Evolutionary conservation across 1,140 invertebrate genomes (phyloP).

Genomic region (Drosophila sp.): DNA sequence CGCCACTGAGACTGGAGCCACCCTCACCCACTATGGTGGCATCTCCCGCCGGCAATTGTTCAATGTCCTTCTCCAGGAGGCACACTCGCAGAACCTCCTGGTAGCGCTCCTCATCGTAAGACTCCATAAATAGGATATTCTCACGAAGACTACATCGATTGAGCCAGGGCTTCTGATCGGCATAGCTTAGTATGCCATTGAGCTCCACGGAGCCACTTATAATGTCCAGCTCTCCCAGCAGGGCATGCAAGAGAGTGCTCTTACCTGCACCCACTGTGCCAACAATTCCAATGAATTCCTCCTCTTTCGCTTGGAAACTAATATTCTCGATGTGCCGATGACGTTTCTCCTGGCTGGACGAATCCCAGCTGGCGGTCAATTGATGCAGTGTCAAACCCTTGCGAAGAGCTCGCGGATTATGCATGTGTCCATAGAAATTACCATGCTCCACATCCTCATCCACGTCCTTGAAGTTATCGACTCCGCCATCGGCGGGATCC

Average conservation of each 20-base stretch:
- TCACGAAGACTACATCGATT: conserved; percentile 86
- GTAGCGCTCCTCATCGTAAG: conserved; percentile 86
- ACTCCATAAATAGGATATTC: conserved; percentile 92
- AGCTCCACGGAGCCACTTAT: conserved; percentile 86
- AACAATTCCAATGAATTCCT: conserved; percentile 87
- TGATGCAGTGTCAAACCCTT: conserved; percentile 78
- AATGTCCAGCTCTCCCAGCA: conserved; percentile 89
- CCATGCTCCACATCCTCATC: conserved; percentile 60
- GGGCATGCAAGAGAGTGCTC: conserved; percentile 87
- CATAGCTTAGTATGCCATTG: conserved; percentile 90
- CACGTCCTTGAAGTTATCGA: conserved; percentile 59
- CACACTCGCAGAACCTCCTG: conserved; percentile 86
- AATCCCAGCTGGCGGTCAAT: conserved; percentile 83
- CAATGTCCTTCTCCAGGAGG: conserved; percentile 86
- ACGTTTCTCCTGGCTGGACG: conserved; percentile 53
- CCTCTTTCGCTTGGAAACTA: conserved; percentile 82
- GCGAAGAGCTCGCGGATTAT: conserved; percentile 84
- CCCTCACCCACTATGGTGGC: conserved; percentile 92
- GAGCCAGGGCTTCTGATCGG: conserved; percentile 91
- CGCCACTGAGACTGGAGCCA: conserved; percentile 89
- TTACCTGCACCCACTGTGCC: conserved; percentile 94
- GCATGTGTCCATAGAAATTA: conserved; percentile 66
- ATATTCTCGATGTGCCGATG: conserved; percentile 84
- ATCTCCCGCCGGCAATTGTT: conserved; percentile 86
- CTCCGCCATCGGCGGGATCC: conserved; percentile 67